Conservation (phyloP, 2,113 vertebrate genomes). For the Catharus fuscescens region DNA sequence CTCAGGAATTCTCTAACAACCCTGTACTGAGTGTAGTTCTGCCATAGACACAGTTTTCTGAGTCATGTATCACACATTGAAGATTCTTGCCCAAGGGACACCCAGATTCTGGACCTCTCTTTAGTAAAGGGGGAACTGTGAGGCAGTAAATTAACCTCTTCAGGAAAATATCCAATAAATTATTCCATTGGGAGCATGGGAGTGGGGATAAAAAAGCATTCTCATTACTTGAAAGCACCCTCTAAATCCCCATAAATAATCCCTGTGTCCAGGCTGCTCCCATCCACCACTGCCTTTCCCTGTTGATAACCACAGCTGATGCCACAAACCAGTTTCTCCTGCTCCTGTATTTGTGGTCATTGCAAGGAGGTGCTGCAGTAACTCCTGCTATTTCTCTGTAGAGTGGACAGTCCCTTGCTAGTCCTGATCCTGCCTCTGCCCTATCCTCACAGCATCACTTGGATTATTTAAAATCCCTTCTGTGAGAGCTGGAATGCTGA, state of each 20-base stretch:
- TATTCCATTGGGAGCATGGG: not conserved
- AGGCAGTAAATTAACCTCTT: not conserved
- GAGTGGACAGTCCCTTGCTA: not conserved
- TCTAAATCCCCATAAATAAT: not conserved
- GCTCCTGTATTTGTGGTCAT: not conserved
- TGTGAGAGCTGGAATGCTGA: not conserved
- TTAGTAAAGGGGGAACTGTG: not conserved
- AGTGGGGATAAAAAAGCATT: fast-evolving
- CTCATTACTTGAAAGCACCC: not conserved
- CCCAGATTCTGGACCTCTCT: not conserved
- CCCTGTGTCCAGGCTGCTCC: not conserved
- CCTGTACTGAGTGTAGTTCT: not conserved
- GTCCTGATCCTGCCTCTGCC: not conserved
- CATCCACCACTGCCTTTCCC: not conserved
- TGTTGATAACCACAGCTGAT: not conserved
- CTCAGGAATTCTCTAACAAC: not conserved
- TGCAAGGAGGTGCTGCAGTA: not conserved
- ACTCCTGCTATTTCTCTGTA: not conserved
- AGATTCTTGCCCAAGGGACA: not conserved
- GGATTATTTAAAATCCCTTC: not conserved
- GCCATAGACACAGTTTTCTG: not conserved
- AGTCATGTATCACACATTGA: not conserved
- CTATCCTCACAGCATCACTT: fast-evolving
- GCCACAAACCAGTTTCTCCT: not conserved
- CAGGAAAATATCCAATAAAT: not conserved